Percentiles rank a stretch among this genome's conserved stretches.
Evolutionary conservation across 2,113 vertebrate genomes (phyloP).

Genomic region (Acrocephalus arundinaceus): DNA sequence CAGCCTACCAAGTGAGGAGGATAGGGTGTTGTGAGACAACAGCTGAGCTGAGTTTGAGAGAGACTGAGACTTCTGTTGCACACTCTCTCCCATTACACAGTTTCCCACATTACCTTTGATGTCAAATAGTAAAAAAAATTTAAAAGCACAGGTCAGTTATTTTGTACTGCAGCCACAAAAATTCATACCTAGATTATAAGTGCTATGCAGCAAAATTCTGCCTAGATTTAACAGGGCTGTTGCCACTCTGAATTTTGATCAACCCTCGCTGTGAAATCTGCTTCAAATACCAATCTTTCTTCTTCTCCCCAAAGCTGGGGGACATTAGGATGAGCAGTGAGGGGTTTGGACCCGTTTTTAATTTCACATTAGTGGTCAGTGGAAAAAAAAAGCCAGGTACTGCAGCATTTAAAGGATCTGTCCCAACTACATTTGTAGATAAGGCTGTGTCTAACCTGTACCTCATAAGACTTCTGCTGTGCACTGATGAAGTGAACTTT

Average conservation of each 20-base stretch:
- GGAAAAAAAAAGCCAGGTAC: background rate
- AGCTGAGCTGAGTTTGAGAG: background rate
- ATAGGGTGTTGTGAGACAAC: background rate
- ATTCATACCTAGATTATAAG: background rate
- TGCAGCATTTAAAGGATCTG: background rate
- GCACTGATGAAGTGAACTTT: background rate
- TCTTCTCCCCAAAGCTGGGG: background rate
- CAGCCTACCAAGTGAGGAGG: background rate
- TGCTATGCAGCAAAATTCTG: background rate
- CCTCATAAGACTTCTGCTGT: background rate
- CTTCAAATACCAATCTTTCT: background rate
- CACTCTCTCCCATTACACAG: background rate
- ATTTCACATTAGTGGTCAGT: background rate
- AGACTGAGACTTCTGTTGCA: background rate
- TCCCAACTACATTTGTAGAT: fast-evolving
- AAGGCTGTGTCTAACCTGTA: background rate
- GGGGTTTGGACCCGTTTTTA: background rate
- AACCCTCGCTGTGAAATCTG: background rate
- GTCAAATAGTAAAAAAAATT: background rate
- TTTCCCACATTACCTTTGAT: background rate
- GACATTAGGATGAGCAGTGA: background rate
- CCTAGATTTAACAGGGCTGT: background rate
- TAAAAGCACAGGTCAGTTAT: background rate
- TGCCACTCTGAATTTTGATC: background rate
- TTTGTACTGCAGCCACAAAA: background rate